Evolutionary conservation across 2,113 vertebrate species (phyloP), one percentile per base, ranked within the genome.

Genomic region (Speoplatyrhinus poulsoni): DNA sequence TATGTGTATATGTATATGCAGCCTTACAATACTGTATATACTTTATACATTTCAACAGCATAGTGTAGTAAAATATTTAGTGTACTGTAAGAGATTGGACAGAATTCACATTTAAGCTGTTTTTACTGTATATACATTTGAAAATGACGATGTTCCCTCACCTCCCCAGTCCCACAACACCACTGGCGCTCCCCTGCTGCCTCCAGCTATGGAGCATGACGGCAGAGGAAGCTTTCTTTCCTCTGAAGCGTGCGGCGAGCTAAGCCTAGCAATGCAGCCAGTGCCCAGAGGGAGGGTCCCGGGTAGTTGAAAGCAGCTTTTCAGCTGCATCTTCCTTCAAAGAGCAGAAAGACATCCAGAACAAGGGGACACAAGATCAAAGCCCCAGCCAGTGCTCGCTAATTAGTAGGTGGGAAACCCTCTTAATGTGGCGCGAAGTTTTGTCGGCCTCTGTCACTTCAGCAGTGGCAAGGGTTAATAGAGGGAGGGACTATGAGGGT

Each of bases 381-480:
- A 91, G 82, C 57, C 62, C 70, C 62, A 4, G 46, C 80, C 69
- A 84, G 76, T 77, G 70, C 71, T 66, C 49, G 60, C 70, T 91
- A 91, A 91, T 92, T 91, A 90, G 82, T 79, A 76, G 84, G 77
- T 80, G 82, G 83, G 73, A 84, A 81, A 17, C 15, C 13, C 49
- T 80, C 69, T 86, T 86, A 87, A 89, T 84, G 83, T 78, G 72
- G 52, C 69, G 72, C 78, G 81, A 77, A 77, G 75, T 80, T 84
- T 81, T 86, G 83, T 86, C 69, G 67, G 70, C 73, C 41, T 69
- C 71, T 79, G 82, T 84, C 81, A 81, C 70, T 79, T 82, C 76
- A 80, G 72, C 0, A 63, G 82, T 60, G 47, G 67, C 65, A 75
- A 77, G 76, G 72, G 72, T 69, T 61, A 65, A 73, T 71, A 62